Base-by-base conservation (phyloP, 2,888 invertebrate species). In the Exocentrus adspersus region DNA sequence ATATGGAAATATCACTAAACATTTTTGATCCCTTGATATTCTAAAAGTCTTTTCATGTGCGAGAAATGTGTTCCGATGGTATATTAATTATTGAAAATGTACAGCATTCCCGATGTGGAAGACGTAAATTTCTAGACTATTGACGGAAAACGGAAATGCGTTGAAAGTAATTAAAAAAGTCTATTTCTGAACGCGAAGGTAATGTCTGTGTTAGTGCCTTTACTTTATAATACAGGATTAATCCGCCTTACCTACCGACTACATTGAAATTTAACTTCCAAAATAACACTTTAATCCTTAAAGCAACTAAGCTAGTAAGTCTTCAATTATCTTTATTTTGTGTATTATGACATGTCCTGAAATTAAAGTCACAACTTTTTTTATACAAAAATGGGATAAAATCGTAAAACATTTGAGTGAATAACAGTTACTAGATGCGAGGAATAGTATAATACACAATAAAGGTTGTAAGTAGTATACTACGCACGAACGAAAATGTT, bases 201-300 rank as follows among this genome's bases (percentile, higher is more conserved):
- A 50, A 28, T 50, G 50, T 50, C 50, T 30, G 28, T 30, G 50
- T 50, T 50, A 50, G 30, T 50, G 16, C 50, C 30, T 50, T 50
- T 50, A 50, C 50, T 50, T 28, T 14, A 12, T 50, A 50, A 30
- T 50, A 50, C 50, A 16, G 16, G 50, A 30, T 30, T 50, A 21
- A 50, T 28, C 24, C 50, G 30, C 14, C 50, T 50, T 28, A 50
- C 14, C 9, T n/a, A n/a, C n/a, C n/a, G n/a, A n/a, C n/a, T n/a
- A n/a, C n/a, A 30, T 50, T 50, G 28, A 30, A 30, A 24, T 17
- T 43, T 16, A 50, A 50, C 50, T 50, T 24, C 30, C 28, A 16
- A 9, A 50, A 50, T 30, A 43, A 43, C 43, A 43, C 43, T 30
- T 28, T 50, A 50, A 50, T 50, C 50, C 50, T n/a, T n/a, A n/a